Base-by-base conservation (phyloP, 2,113 vertebrate genomes). In the Tiliqua scincoides region DNA sequence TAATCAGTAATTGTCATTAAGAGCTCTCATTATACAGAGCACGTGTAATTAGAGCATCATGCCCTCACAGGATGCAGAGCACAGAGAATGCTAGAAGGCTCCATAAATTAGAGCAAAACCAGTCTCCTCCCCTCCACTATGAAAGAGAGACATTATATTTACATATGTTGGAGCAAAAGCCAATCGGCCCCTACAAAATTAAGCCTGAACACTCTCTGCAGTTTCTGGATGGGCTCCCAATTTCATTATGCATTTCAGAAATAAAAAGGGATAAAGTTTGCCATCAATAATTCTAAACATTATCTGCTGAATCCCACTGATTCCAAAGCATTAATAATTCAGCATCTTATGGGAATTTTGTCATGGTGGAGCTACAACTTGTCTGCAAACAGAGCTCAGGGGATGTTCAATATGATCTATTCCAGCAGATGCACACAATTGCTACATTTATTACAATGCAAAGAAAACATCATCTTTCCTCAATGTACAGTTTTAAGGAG, bases 261-360 rank as follows among this genome's bases (percentile, higher is more conserved):
- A 98, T 97, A 96, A 84, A 97, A 97, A 97, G 92, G 94, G 92
- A 94, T 92, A 92, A 97, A 97, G 96, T 97, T 97, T 90, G 94
- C 96, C 97, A 97, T 98, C 97, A 97, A 96, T 98, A 97, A 96
- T 2, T 15, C 94, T 91, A 91, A 97, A 96, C 95, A 94, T 78
- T 96, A 97, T 97, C 96, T 97, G 97, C 96, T 97, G 96, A 98
- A 97, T 96, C 96, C 96, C 82, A 85, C 95, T 97, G 97, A 98
- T 98, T 97, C 95, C 93, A 93, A 83, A 90, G 90, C 95, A 98
- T 98, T 97, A 98, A 98, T 98, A 98, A 98, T 97, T 98, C 96
- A 98, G 95, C 94, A 94, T 96, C 97, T 97, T 96, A 93, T 94
- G 97, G 98, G 97, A 98, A 96, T 95, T 95, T 95, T 95, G 94